Evolutionary conservation across 2,888 invertebrate genomes (phyloP).

Genomic region (Fissipunctia ypsillon): DNA sequence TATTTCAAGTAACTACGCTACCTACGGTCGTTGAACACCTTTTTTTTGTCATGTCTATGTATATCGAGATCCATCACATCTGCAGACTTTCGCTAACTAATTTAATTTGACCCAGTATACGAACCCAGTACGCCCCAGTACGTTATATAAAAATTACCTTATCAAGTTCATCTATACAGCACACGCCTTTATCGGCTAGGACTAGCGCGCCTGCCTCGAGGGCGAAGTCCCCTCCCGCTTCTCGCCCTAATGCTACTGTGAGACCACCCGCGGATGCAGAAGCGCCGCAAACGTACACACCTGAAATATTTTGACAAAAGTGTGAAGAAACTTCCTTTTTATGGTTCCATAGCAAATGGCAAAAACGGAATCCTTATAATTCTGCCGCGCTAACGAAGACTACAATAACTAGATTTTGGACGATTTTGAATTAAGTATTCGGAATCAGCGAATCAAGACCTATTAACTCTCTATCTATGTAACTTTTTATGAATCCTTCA

Average conservation of each 20-base stretch:
- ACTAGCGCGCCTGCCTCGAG: slow-evolving; percentile 97
- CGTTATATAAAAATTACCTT: slow-evolving; percentile 89
- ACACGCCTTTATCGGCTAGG: slow-evolving; percentile 96
- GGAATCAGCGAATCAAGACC: too few relatives aligned
- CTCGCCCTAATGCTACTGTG: slow-evolving; percentile 94
- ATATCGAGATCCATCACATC: not conserved
- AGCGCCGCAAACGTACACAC: slow-evolving; percentile 97
- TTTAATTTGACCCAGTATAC: not conserved
- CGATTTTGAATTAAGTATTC: too few relatives aligned
- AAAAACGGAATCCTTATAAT: not conserved
- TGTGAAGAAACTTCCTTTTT: not conserved
- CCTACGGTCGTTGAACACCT: too few relatives aligned
- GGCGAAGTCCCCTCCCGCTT: slow-evolving; percentile 94
- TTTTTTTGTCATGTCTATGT: not conserved
- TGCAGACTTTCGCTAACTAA: not conserved
- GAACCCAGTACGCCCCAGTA: too few relatives aligned
- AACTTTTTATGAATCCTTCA: too few relatives aligned
- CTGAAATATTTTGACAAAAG: slow-evolving; percentile 77
- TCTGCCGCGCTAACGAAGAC: too few relatives aligned
- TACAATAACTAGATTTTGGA: too few relatives aligned
- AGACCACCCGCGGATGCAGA: slow-evolving; percentile 95
- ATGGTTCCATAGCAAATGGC: not conserved
- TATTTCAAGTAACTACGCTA: too few relatives aligned
- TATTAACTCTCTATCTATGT: too few relatives aligned
- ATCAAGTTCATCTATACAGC: slow-evolving; percentile 99